Evolutionary conservation across 2,113 vertebrate species (phyloP), one percentile per base, ranked within the genome.

Genomic region (Eretmochelys imbricata): DNA sequence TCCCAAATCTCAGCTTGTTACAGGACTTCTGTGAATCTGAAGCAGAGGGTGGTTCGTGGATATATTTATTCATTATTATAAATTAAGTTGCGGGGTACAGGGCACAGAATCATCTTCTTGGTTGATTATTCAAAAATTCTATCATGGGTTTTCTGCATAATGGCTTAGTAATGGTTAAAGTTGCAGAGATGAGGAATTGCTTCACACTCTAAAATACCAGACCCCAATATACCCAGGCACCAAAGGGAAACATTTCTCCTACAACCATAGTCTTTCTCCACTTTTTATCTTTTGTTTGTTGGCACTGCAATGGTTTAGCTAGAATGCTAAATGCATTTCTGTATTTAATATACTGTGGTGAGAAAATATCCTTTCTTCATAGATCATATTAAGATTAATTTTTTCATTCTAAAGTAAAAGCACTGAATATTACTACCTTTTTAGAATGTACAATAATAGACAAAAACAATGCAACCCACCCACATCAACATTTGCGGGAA

Each of bases 1-100:
- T 35, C 91, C 29, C 50, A 90, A 96, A 93, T 96, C 89, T 88
- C n/a, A 90, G 29, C 62, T 96, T 93, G 95, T 97, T 91, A 94
- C 82, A 75, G 93, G 50, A 92, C 42, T 54, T 13, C 78, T 80
- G 29, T 75, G 88, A 31, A 35, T 83, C 94, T 69, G 12, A 89
- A 93, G 46, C 51, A 92, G 59, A 76, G 24, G 42, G 24, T 48
- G 38, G 22, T 76, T 10, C 24, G 3, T 14, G 25, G 22, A 42
- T 10, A 76, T 22, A 12, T 22, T 48, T 22, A 91, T 94, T 31
- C 14, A 4, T 85, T 92, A 81, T 4, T 27, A 20, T 10, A 8
- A 87, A 85, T 42, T 38, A 75, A 46, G 80, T 89, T 4, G 5
- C 84, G 35, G n/a, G 51, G 20, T 49, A 65, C 80, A 85, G 84